These are phyloP conservation scores for Myotis vivesi DNA, from an alignment of 2,797 vertebrate genomes.

Conservation along the genomic window DNA sequence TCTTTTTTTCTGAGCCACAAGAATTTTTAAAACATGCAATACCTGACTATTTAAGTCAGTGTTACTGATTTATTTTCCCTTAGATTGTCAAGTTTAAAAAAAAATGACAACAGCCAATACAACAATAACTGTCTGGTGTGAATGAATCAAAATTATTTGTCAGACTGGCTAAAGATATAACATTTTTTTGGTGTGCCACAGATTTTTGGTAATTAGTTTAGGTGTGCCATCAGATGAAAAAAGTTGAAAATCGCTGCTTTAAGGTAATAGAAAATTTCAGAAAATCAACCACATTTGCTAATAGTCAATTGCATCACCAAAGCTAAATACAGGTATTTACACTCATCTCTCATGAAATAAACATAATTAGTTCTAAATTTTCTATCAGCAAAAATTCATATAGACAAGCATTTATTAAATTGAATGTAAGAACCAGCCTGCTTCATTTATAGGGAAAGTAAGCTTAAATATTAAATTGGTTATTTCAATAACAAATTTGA, in stretches of 20 bases:
- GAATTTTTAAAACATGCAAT: background rate
- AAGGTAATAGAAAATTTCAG: background rate
- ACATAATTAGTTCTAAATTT: background rate
- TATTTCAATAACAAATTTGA: background rate
- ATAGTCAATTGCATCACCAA: background rate
- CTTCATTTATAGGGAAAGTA: constrained; percentile 19
- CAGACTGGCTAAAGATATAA: background rate
- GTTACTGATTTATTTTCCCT: too few relatives aligned
- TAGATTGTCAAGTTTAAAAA: too few relatives aligned
- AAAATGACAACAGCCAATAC: background rate
- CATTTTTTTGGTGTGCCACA: background rate
- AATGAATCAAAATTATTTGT: background rate
- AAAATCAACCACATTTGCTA: constrained; percentile 15
- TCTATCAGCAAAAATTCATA: background rate
- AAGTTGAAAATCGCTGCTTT: background rate
- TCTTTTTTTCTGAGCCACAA: background rate
- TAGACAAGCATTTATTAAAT: constrained; percentile 17
- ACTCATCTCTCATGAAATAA: background rate
- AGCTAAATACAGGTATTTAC: background rate
- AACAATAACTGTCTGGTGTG: background rate
- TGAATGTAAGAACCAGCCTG: constrained; percentile 10
- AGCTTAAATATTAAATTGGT: background rate
- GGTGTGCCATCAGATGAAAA: background rate
- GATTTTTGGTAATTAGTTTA: background rate
- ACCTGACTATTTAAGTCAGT: background rate